Conservation (phyloP, 2,888 invertebrate species). For the Heliconius erato region DNA sequence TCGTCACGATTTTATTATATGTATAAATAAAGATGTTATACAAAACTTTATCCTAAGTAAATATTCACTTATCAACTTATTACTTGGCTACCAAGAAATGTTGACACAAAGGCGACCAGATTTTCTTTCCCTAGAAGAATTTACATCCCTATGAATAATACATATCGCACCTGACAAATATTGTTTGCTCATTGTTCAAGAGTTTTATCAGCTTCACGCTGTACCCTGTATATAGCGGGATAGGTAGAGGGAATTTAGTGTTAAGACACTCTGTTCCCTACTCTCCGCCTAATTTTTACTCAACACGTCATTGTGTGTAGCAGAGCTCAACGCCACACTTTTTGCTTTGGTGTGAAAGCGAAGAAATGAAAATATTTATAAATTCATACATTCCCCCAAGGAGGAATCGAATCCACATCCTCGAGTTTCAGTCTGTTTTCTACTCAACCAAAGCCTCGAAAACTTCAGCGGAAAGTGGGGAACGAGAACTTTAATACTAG, state of each 20-base stretch:
- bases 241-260: background rate
- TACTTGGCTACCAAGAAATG: constrained; percentile 8
- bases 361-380: no score
- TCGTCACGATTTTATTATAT: background rate
- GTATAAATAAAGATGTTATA: background rate
- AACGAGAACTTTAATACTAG: no score
- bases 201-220: background rate
- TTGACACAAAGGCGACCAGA: constrained; percentile 12
- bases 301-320: no score
- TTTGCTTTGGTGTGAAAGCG: no score
- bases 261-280: no score
- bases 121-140: constrained; percentile 2
- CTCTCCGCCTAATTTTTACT: no score
- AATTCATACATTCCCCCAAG: no score
- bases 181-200: constrained; percentile 19
- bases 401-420: no score
- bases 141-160: constrained; percentile 27
- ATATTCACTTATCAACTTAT: background rate
- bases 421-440: no score
- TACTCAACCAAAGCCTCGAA: no score
- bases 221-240: fast-evolving
- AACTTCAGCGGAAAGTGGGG: no score
- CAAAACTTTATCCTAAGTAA: constrained; percentile 7
- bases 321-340: no score
- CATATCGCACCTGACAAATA: constrained; percentile 29